phyloP scores from a whole-genome alignment of 2,888 invertebrate genomes.

The Rotaria macrura region DNA sequence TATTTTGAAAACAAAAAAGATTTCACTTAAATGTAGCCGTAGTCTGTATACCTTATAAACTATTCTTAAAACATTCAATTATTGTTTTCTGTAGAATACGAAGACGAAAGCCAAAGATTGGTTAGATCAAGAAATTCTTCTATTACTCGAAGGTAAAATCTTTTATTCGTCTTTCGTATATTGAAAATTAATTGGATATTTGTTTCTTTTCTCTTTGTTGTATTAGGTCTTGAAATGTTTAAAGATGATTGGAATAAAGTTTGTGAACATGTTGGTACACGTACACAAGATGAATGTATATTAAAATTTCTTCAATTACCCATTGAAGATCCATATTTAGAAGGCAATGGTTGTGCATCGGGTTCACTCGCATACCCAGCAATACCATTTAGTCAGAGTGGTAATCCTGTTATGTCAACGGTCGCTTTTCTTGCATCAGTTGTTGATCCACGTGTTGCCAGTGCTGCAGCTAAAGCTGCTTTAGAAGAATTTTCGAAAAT shows the following conservation, averaged over 20 bases:
- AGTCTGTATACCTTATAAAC: too few species aligned
- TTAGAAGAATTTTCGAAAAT: constrained; percentile 90
- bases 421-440: constrained; percentile 97
- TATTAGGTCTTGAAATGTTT: constrained; percentile 80
- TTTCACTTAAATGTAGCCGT: too few species aligned
- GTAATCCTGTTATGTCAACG: constrained; percentile 99
- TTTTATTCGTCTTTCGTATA: not conserved
- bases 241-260: constrained; percentile 99
- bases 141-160: constrained; percentile 63
- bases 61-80: too few species aligned
- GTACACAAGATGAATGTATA: constrained; percentile 98
- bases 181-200: too few species aligned
- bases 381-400: constrained; percentile 88
- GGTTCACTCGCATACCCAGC: constrained; percentile 94
- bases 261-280: constrained; percentile 83
- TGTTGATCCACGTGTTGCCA: constrained; percentile 92
- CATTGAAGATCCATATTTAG: constrained; percentile 94
- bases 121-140: constrained; percentile 71
- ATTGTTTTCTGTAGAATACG: not conserved
- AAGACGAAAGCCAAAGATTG: constrained; percentile 24
- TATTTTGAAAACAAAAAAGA: too few species aligned
- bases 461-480: constrained; percentile 90
- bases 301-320: constrained; percentile 90
- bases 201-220: too few species aligned
- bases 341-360: constrained; percentile 45